Base-by-base conservation (phyloP, 2,113 vertebrate species). In the Nycticorax nycticorax region DNA sequence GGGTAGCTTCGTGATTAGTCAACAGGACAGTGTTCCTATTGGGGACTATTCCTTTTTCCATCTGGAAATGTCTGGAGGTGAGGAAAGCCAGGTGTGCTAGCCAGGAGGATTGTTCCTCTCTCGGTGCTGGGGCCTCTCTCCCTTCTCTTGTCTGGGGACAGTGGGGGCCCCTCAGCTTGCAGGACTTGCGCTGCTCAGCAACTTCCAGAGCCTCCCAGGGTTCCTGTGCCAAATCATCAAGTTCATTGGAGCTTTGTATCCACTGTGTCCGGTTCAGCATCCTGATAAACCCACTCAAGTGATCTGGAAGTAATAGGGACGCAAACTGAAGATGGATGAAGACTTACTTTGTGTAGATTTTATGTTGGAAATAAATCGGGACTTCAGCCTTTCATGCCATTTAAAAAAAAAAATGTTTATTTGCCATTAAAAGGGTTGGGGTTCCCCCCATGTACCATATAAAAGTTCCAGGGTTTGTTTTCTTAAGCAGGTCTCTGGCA, bases 11-110 rank as follows among this genome's bases (percentile, higher is more conserved):
- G 1, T 14, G 28, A 35, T 45, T 53, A 52, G 18, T 53, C 41
- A 15, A 3, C 47, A 32, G 39, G 11, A 28, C 0, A 1, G 4
- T 62, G 30, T 14, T 69, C 5, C 17, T 53, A 16, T 33, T 10
- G 1, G 10, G 5, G 8, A 18, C 10, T 33, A 14, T 59, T 35
- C 7, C 39, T 69, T 60, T 8, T 48, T 32, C 43, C 27, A 7
- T 27, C 21, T 62, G 39, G 33, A 60, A 64, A 13, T 7, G 24
- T 45, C 13, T 1, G 2, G 60, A 23, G 59, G 30, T 8, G 39
- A 56, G 60, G 56, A 52, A 75, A 43, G 28, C 45, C 27, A 4
- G 5, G 15, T 73, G 45, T 33, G 3, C 28, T 43, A 41, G 17
- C n/a, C 1, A 6, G 9, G 53, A 27, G 10, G 28, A 6, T 18